Base-by-base conservation (phyloP, 2,888 invertebrate genomes). In the Gastracanthus pulcherrimus region DNA sequence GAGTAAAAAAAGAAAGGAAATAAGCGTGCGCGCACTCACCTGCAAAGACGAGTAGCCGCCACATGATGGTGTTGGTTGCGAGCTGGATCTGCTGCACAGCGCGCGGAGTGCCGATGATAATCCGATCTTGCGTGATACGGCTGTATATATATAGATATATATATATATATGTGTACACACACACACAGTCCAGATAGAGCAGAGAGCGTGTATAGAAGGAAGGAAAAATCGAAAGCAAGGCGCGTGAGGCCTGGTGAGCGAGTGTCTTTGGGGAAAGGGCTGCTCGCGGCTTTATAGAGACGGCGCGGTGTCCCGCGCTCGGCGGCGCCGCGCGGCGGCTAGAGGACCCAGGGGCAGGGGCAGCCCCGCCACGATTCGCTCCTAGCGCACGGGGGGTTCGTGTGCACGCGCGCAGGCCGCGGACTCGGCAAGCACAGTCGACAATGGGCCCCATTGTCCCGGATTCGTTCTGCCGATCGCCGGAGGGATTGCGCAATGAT, bases 181-280 rank as follows among this genome's bases (percentile, higher is more conserved):
- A 51, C 51, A n/a, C 51, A 23, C n/a, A 4, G 1, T 1, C 26
- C 41, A n/a, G 9, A 41, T 13, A 13, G 26, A 58, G 58, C 29
- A 6, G 69, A 6, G 2, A 6, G 16, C 29, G 29, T 45, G 13
- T 19, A 38, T 7, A 19, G 13, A 34, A 0, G 9, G 58, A 29
- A 31, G 13, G 19, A 13, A 34, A 45, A 11, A 29, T 31, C 36
- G 31, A 38, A 51, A 62, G 58, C 3, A 31, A 34, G 31, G 31
- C 19, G 62, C 62, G 66, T 67, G 60, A 36, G 51, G 36, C 9
- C 77, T 58, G 19, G 23, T 31, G 70, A 48, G 76, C 71, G 82
- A 82, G 75, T 82, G 82, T 82, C 82, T 82, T 82, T 45, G 82
- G 82, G 82, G 82, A 82, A 82, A 82, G 80, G 82, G 79, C 76